Evolutionary conservation across 2,888 invertebrate genomes (phyloP), one percentile per base, ranked within the genome.

Genomic region (Strigamia maritima): DNA sequence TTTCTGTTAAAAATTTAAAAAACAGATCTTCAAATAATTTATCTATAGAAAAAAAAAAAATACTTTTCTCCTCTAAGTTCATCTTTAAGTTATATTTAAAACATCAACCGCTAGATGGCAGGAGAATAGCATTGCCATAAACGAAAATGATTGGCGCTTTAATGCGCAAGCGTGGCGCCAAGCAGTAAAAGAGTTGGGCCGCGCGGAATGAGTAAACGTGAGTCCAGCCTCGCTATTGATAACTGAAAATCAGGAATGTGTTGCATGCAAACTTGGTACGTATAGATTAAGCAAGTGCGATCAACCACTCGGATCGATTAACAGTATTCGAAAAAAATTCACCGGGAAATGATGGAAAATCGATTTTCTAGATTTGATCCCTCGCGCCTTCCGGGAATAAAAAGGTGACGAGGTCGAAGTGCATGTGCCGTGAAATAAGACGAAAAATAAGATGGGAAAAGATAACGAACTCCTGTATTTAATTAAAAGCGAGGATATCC

Each of bases 81-180:
- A n/a, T n/a, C n/a, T 31, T 2, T 31, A 31, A 2, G n/a, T n/a
- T 31, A 31, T 31, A 7, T 31, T 31, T 31, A 31, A 31, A 31
- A 31, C 2, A 2, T 31, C 31, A 31, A 4, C 3, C 49, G 49
- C 49, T 49, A n/a, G 49, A 49, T 49, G 49, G 49, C 49, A n/a
- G 49, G 16, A 3, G 8, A 49, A 49, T 2, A 14, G 49, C 14
- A 3, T 2, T 6, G 49, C 49, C 14, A 49, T n/a, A 49, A n/a
- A n/a, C 49, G n/a, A 14, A n/a, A n/a, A 14, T 10, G 49, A 49
- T 49, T 49, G 49, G 49, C 49, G 49, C 2, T n/a, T n/a, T 49
- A n/a, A n/a, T 49, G 49, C 49, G 49, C 49, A 49, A 49, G 49
- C 49, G 49, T 49, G 49, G 49, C 49, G 49, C 49, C 49, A 49